phyloP scores from a whole-genome alignment of 2,888 invertebrate species.

The Drosophila niveifrons region DNA sequence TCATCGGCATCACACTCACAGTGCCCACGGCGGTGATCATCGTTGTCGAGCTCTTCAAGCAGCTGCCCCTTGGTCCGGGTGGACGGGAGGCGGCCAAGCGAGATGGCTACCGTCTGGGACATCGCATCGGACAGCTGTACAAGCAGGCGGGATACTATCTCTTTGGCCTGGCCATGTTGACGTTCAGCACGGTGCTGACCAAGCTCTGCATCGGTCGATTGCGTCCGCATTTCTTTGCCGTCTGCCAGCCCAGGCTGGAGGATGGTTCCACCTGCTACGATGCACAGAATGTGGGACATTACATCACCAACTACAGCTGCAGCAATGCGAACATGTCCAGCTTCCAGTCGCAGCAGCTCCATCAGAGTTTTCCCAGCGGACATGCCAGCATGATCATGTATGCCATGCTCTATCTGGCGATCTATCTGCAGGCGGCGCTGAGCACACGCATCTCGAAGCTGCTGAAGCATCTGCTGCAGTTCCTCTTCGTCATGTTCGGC shows the following conservation, averaged over 20 bases:
- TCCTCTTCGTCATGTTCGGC: slow-evolving; percentile 80
- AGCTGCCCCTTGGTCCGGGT: slow-evolving; percentile 50
- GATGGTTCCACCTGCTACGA: slow-evolving; percentile 87
- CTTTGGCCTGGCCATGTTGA: slow-evolving; percentile 75
- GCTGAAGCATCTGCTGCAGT: slow-evolving; percentile 92
- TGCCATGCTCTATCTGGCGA: slow-evolving; percentile 93
- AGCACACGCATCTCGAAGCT: slow-evolving; percentile 93
- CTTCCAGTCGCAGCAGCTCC: slow-evolving; percentile 89
- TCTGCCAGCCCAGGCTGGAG: slow-evolving; percentile 91
- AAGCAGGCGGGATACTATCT: slow-evolving; percentile 77
- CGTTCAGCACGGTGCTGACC: slow-evolving; percentile 72
- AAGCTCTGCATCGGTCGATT: slow-evolving; percentile 76
- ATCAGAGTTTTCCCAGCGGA: slow-evolving; percentile 96
- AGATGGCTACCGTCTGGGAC: slow-evolving; percentile 51
- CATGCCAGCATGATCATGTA: slow-evolving; percentile 95
- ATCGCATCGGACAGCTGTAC: slow-evolving; percentile 74
- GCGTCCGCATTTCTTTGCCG: slow-evolving; percentile 84
- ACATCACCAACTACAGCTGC: slow-evolving; percentile 91
- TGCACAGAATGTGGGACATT: slow-evolving; percentile 88
- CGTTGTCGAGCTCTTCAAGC: slow-evolving; percentile 79
- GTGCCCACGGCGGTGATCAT: slow-evolving; percentile 75
- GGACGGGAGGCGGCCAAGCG: slow-evolving; percentile 35
- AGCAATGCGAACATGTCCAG: slow-evolving; percentile 85
- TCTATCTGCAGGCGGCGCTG: slow-evolving; percentile 95
- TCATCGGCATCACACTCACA: slow-evolving; percentile 60